Percentiles rank a stretch among this genome's conserved stretches.
Evolutionary conservation across 1,140 invertebrate genomes (phyloP).

Genomic region (Procambarus virginalis): DNA sequence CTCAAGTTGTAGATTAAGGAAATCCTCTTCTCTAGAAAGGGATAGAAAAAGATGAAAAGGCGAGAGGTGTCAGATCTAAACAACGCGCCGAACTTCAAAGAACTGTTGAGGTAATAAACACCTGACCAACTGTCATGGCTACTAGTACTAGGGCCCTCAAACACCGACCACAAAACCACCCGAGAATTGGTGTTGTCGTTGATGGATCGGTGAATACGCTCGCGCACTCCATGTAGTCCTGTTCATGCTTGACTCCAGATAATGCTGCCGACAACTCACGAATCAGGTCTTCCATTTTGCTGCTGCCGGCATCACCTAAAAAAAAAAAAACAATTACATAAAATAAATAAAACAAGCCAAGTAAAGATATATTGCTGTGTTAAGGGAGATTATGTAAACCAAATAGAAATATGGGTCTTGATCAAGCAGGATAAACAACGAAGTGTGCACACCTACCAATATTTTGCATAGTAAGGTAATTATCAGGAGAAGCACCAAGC

Average conservation of each 20-base stretch:
- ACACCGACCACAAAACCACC: conserved; percentile 98
- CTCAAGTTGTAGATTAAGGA: background rate
- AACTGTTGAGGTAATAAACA: conserved; percentile 98
- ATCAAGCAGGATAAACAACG: too few species aligned
- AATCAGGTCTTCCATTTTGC: conserved; percentile 98
- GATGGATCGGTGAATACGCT: conserved; percentile 95
- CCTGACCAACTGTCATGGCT: conserved; percentile 95
- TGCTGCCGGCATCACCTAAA: conserved; percentile 72
- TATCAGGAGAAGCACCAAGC: too few species aligned
- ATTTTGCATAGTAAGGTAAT: too few species aligned
- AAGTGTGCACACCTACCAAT: too few species aligned
- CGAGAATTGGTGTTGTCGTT: conserved; percentile 99
- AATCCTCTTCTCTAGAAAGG: background rate
- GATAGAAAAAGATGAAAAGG: background rate
- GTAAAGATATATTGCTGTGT: too few species aligned
- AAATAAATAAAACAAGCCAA: too few species aligned
- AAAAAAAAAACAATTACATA: background rate
- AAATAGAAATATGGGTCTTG: too few species aligned
- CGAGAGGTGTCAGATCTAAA: conserved; percentile 76
- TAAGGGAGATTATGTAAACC: too few species aligned
- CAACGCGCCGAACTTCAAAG: conserved; percentile 98
- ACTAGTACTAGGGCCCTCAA: conserved; percentile 95
- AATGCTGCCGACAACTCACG: conserved; percentile 92
- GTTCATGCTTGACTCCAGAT: conserved; percentile 97
- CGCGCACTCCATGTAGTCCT: conserved; percentile 97